phyloP scores from a whole-genome alignment of 2,797 vertebrate genomes.

The Malurus splendens region DNA sequence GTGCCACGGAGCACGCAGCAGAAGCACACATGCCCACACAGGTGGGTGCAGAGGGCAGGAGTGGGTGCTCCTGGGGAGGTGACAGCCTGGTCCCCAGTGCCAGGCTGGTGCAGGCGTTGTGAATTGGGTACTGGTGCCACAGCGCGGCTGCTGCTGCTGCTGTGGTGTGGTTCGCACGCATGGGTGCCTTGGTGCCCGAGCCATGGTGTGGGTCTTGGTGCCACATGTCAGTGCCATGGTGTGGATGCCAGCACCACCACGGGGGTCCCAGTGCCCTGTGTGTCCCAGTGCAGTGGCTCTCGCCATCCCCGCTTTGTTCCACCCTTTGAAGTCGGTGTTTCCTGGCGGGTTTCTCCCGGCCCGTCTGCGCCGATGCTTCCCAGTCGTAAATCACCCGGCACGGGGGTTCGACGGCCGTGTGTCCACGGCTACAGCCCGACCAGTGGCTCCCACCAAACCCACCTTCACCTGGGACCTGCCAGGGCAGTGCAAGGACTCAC shows the following conservation, averaged over 20 bases:
- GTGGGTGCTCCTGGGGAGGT: rapidly evolving
- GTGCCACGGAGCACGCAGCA: rapidly evolving
- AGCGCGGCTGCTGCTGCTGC: rapidly evolving
- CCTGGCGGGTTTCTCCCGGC: neutral
- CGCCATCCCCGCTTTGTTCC: neutral
- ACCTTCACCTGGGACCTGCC: neutral
- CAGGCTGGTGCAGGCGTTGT: rapidly evolving
- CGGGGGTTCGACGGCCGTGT: rapidly evolving
- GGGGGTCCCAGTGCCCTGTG: rapidly evolving
- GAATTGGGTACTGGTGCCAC: neutral
- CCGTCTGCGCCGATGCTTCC: neutral
- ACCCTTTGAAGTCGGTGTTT: conserved; percentile 27
- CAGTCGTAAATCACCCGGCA: neutral
- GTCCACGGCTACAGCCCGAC: rapidly evolving
- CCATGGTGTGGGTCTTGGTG: neutral
- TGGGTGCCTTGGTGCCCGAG: neutral
- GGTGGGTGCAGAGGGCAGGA: neutral
- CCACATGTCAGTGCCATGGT: neutral
- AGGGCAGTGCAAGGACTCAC: neutral
- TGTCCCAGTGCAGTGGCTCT: rapidly evolving
- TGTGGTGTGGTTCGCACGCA: rapidly evolving
- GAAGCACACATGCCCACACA: rapidly evolving
- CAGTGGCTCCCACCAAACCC: rapidly evolving
- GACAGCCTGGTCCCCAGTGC: too few species aligned
- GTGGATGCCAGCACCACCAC: rapidly evolving